Base-by-base conservation (phyloP, 64 coral and sea anemone genomes). In the Actinia equina region DNA sequence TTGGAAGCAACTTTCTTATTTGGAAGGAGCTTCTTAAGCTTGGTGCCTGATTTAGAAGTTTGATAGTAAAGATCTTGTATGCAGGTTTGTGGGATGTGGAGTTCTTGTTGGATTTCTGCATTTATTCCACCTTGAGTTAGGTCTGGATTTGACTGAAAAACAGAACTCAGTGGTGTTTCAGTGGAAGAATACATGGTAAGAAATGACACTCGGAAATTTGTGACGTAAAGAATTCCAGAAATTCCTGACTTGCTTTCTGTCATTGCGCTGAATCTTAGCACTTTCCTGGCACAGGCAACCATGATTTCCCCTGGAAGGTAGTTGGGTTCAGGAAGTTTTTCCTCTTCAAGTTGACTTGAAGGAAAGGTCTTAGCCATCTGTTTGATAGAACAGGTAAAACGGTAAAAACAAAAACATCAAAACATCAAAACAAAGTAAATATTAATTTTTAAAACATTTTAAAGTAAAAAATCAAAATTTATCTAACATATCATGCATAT, bases 101-200 rank as follows among this genome's bases (percentile, higher is more conserved):
- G 19, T 67, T 95, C 97, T 86, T 95, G 91, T 57, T 92, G 93
- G 17, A 93, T 95, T 10, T 87, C 91, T n/a, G 93, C 91, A 87
- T 93, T 95, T 26, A 94, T 94, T 14, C 93, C 93, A 46, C 85
- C 93, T 69, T 91, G 69, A 10, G 93, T 86, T 52, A 99, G 90
- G 84, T 99, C 97, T 63, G 93, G 97, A 86, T 99, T 99, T 17
- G 97, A 99, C 52, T 95, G 93, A n/a, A 99, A 99, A 18, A 99
- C 93, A 22, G 97, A 99, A 70, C 86, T 97, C 25, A 95, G 86
- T 41, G 88, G 80, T 46, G 87, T 93, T 58, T 91, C 88, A 14
- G 79, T 52, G 51, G 84, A 86, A 69, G 93, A 92, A 71, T 83
- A 90, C 41, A 88, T 88, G 10, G 93, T 95, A 43, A 99, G 82